Evolutionary conservation across 2,888 invertebrate species (phyloP), one percentile per base, ranked within the genome.

Genomic region (Cheilosia grossa): DNA sequence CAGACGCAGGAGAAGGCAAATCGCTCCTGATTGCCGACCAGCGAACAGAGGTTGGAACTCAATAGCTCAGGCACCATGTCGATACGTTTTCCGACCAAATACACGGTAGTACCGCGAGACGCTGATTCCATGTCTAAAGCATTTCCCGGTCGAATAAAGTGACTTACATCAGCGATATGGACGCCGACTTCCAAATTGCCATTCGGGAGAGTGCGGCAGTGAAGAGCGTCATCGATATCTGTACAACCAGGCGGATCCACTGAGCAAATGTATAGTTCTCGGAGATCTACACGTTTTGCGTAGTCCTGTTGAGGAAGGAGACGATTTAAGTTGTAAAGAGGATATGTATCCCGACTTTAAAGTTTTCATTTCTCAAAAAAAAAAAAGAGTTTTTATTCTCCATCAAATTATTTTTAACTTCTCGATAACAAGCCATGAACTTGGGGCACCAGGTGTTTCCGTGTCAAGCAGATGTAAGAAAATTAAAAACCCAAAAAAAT

Each of bases 171-270:
- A 6, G 99, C 99, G 83, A 99, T 99, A 90, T 99, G 99, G 0
- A 99, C 99, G 17, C 99, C 99, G 58, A 98, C 95, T 93, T 98
- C 96, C 58, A 94, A 93, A 88, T 95, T 95, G 4, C 96, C 95
- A 89, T 96, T 96, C 0, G 93, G 93, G 24, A 98, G 92, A 47
- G 93, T 92, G 21, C 95, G 93, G 88, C 98, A 98, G 92, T 99
- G 99, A 2, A 99, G 92, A 0, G 99, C 99, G 91, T 99, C 99
- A 90, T 99, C 99, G 87, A 99, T 99, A 91, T 99, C 99, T 0
- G 99, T 99, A 91, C 99, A 99, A 0, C 99, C 99, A 0, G 98
- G 98, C 2, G 99, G 99, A 93, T 99, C 99, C 0, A 99, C 98
- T 0, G 98, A 98, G 90, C 98, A 99, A 53, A 99, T 95, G 89